Conservation (phyloP, 1,140 invertebrate species). For the Caerostris darwini region DNA sequence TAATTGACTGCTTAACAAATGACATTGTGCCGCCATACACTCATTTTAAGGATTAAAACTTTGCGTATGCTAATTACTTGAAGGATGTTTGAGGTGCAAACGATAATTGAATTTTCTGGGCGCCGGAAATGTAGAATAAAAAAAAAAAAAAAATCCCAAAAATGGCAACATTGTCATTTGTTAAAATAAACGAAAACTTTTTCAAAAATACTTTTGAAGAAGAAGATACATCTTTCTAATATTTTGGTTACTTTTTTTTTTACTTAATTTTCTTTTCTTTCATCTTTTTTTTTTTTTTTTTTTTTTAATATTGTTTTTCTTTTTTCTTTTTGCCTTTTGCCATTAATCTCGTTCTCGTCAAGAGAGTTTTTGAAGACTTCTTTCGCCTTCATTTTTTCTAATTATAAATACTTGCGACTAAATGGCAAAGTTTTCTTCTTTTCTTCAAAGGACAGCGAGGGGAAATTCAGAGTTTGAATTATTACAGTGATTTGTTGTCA, state of each 20-base stretch:
- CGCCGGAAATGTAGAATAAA: not conserved
- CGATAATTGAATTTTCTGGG: constrained; percentile 75
- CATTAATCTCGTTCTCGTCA: constrained; percentile 30
- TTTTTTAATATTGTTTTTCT: not conserved
- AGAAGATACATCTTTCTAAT: not conserved
- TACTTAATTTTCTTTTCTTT: not conserved
- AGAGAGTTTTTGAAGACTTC: not conserved
- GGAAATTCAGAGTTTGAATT: too few species aligned
- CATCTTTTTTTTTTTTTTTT: too few species aligned
- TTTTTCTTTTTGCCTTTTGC: not conserved
- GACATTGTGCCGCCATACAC: constrained; percentile 29
- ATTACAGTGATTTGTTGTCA: too few species aligned
- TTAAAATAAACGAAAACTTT: constrained; percentile 69
- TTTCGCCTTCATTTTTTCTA: not conserved
- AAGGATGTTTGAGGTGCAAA: constrained; percentile 60
- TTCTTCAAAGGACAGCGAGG: too few species aligned
- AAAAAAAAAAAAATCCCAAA: constrained; percentile 60
- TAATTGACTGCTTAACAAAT: constrained; percentile 75
- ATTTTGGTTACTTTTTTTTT: not conserved
- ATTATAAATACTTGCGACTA: constrained; percentile 24
- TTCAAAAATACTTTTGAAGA: constrained; percentile 29
- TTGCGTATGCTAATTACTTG: constrained; percentile 63
- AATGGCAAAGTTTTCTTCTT: too few species aligned
- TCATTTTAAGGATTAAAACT: constrained; percentile 62
- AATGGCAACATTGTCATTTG: constrained; percentile 56